Evolutionary conservation across 2,888 invertebrate species (phyloP).

Genomic region (Dendrolimus houi): DNA sequence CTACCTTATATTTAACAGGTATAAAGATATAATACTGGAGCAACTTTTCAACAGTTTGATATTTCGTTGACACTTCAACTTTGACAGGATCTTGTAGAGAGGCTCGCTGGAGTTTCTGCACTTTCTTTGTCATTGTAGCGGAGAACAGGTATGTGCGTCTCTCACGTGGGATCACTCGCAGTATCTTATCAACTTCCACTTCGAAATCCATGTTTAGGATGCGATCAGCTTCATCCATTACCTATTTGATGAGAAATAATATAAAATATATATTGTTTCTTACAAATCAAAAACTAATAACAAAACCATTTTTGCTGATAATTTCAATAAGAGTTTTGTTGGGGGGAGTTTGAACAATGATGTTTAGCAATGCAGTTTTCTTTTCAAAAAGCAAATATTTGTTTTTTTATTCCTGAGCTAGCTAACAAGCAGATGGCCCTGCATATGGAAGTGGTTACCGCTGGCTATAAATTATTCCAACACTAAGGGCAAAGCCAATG

Average conservation of each 20-base stretch:
- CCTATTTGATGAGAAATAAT: conserved; percentile 52
- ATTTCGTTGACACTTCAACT: conserved; percentile 97
- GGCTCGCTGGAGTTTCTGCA: conserved; percentile 96
- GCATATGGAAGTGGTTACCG: too few relatives aligned
- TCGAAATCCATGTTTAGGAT: conserved; percentile 99
- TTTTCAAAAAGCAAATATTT: too few relatives aligned
- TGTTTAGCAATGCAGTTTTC: too few relatives aligned
- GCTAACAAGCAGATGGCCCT: too few relatives aligned
- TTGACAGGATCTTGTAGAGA: conserved; percentile 95
- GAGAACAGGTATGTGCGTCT: conserved; percentile 96
- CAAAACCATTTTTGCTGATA: too few relatives aligned
- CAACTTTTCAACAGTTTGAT: conserved; percentile 98
- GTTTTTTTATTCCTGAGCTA: too few relatives aligned
- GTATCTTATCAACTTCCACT: conserved; percentile 96
- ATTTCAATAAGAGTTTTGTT: too few relatives aligned
- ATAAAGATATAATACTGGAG: conserved; percentile 97
- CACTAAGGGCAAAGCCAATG: too few relatives aligned
- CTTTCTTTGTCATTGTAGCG: conserved; percentile 99
- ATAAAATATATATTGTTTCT: too few relatives aligned
- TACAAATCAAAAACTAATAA: too few relatives aligned
- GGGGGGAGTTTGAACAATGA: too few relatives aligned
- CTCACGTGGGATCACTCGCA: conserved; percentile 92
- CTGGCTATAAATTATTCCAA: too few relatives aligned
- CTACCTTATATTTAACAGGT: conserved; percentile 95
- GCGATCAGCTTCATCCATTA: conserved; percentile 99